phyloP scores from a whole-genome alignment of 2,888 invertebrate species.

The Tetragonisca angustula region DNA sequence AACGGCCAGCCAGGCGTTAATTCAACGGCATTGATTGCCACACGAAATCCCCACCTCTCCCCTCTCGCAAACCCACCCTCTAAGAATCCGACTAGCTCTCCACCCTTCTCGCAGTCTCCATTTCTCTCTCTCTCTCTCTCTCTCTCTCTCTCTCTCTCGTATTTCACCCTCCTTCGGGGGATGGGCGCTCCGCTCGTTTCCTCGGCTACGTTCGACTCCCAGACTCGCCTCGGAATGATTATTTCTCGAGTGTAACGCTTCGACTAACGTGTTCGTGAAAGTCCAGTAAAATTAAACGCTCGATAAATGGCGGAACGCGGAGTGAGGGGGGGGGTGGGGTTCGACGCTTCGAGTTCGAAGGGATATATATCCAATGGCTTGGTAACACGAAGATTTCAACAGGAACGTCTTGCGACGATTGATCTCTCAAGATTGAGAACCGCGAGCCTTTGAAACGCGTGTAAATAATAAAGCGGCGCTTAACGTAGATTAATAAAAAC shows the following conservation, averaged over 20 bases:
- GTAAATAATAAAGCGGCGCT: too few species aligned
- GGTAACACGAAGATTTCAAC: background rate
- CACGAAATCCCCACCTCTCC: slow-evolving; percentile 75
- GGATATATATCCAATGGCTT: background rate
- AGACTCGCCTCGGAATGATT: slow-evolving; percentile 57
- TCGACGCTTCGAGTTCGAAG: background rate
- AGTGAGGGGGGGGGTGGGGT: background rate
- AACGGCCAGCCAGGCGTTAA: slow-evolving; percentile 84
- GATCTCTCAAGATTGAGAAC: background rate
- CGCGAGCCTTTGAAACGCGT: too few species aligned
- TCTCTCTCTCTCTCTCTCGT: slow-evolving; percentile 1
- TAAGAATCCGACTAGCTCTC: slow-evolving; percentile 62
- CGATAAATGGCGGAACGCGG: slow-evolving; percentile 27
- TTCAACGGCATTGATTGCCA: slow-evolving; percentile 84
- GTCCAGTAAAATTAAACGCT: slow-evolving; percentile 42
- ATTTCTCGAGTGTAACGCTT: slow-evolving; percentile 61
- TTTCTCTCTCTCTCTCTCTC: background rate
- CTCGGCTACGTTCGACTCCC: slow-evolving; percentile 58
- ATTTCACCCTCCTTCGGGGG: background rate
- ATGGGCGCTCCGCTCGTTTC: slow-evolving; percentile 51
- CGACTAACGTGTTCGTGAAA: slow-evolving; percentile 44
- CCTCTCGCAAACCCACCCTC: slow-evolving; percentile 26
- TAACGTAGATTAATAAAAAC: too few species aligned
- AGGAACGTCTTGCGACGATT: background rate
- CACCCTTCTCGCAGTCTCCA: slow-evolving; percentile 37